Conservation (phyloP, 2,113 vertebrate genomes). For the Charina bottae region DNA sequence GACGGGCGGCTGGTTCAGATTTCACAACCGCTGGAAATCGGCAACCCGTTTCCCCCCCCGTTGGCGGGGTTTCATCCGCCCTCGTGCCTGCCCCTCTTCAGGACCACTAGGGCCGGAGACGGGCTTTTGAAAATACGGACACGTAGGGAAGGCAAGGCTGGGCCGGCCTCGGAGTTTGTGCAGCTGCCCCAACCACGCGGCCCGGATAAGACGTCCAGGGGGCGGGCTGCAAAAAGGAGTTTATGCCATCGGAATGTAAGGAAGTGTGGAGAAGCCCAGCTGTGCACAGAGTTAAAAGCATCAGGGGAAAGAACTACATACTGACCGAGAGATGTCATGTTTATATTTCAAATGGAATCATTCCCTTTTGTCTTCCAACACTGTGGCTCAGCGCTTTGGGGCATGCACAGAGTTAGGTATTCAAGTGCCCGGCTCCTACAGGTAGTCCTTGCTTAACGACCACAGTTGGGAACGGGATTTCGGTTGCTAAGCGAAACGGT, state of each 20-base stretch:
- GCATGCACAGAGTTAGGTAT: neutral
- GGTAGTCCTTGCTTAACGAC: neutral
- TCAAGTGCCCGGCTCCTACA: neutral
- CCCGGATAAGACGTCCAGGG: no score
- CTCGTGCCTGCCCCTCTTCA: neutral
- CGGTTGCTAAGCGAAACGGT: neutral
- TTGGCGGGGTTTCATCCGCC: neutral
- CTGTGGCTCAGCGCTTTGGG: neutral
- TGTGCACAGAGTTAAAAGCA: no score
- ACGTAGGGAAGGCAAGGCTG: no score
- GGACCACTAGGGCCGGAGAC: neutral
- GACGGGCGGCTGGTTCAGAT: neutral
- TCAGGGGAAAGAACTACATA: no score
- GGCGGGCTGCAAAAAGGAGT: neutral
- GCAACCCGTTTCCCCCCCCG: no score
- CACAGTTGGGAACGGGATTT: neutral
- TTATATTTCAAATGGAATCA: neutral
- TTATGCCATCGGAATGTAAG: neutral
- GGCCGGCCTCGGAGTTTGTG: neutral
- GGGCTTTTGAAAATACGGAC: no score
- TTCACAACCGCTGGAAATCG: neutral
- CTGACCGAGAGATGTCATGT: neutral
- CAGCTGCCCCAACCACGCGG: no score
- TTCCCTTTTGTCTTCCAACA: neutral
- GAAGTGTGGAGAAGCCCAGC: neutral